phyloP scores from a whole-genome alignment of 2,797 vertebrate genomes.

The Centropyge bicolor region DNA sequence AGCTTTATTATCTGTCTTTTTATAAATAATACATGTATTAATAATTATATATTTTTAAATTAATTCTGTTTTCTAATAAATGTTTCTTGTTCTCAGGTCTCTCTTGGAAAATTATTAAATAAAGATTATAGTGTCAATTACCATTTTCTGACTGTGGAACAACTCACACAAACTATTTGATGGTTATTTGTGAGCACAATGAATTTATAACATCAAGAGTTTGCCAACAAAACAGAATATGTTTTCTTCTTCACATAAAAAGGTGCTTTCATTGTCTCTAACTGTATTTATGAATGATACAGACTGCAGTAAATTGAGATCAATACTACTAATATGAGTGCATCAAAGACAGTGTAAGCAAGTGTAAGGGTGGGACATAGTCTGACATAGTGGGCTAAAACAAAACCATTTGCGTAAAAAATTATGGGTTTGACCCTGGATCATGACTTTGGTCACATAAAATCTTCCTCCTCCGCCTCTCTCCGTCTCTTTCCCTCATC shows the following conservation, averaged over 20 bases:
- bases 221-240: constrained; percentile 4
- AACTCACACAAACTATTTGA: neutral
- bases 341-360: neutral
- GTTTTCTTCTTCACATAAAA: constrained; percentile 6
- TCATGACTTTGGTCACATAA: constrained; percentile 7
- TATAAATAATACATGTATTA: too few relatives aligned
- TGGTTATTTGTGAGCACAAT: neutral
- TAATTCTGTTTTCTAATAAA: too few relatives aligned
- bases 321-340: neutral
- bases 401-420: neutral
- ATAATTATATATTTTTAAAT: too few relatives aligned
- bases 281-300: neutral
- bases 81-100: too few relatives aligned
- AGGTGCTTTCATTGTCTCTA: neutral
- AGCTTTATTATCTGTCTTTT: too few relatives aligned
- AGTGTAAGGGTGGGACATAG: neutral
- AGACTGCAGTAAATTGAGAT: neutral
- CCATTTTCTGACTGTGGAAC: neutral
- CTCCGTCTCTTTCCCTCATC: constrained; percentile 3
- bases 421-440: constrained; percentile 9
- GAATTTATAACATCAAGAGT: neutral
- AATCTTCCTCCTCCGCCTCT: neutral
- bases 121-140: neutral
- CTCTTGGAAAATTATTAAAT: too few relatives aligned
- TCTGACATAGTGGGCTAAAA: neutral